Base-by-base conservation (phyloP, 2,888 invertebrate species). In the Seira ritae region DNA sequence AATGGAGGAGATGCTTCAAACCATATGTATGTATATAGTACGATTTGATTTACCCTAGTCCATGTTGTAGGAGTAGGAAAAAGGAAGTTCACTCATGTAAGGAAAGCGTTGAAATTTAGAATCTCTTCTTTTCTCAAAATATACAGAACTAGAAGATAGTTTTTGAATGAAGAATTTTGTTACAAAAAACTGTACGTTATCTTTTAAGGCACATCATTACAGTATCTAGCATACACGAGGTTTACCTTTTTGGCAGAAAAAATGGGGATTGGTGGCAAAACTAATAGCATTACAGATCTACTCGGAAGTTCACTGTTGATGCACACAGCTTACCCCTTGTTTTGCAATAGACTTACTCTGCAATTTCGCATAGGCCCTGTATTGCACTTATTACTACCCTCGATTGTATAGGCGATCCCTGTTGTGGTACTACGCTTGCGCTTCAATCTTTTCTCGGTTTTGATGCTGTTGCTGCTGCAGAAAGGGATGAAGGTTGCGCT, bases 401-500 rank as follows among this genome's bases (percentile, higher is more conserved):
- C n/a, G n/a, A n/a, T n/a, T n/a, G n/a, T n/a, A n/a, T n/a, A n/a
- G n/a, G n/a, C n/a, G n/a, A n/a, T n/a, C n/a, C n/a, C n/a, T n/a
- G n/a, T n/a, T n/a, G n/a, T n/a, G n/a, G n/a, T n/a, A n/a, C n/a
- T n/a, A n/a, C n/a, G n/a, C n/a, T n/a, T n/a, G n/a, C n/a, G n/a
- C n/a, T n/a, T n/a, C n/a, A n/a, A n/a, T n/a, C n/a, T n/a, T n/a
- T n/a, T n/a, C n/a, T n/a, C n/a, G n/a, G n/a, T 75, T 42, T 69
- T 68, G 60, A 70, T 70, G 70, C 69, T 77, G 69, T 62, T 69
- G 69, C n/a, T 46, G 79, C n/a, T 68, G 79, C 66, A 67, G 75
- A 67, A 67, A 17, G 66, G 22, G n/a, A n/a, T n/a, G n/a, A 79
- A 70, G 79, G 72, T 73, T 80, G 72, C 80, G 67, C 60, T 77